These are phyloP conservation scores for Dione juno DNA, from an alignment of 2,888 invertebrate genomes.

Conservation along the genomic window DNA sequence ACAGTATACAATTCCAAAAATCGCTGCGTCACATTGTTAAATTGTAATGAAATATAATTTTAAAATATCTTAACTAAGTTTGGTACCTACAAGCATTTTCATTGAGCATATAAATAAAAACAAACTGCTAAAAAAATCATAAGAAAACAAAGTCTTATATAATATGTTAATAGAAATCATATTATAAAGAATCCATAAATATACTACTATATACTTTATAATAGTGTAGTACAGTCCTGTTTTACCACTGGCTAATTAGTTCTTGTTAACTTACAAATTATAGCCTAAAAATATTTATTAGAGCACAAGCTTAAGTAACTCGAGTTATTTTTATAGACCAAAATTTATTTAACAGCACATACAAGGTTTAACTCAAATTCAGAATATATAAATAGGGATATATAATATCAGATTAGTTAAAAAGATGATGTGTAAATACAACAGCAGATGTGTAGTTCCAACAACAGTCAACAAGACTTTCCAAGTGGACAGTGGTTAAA, in stretches of 20 bases:
- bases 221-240: not conserved
- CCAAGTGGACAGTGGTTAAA: not conserved
- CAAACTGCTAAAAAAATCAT: not conserved
- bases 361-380: no score
- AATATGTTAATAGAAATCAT: no score
- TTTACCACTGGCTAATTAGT: not conserved
- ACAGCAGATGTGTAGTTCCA: no score
- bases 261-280: not conserved
- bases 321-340: no score
- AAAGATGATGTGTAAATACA: no score
- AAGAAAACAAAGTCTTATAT: not conserved
- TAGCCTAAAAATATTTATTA: no score
- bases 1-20: conserved; percentile 9
- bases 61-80: not conserved
- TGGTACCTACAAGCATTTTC: not conserved
- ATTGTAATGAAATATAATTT: not conserved
- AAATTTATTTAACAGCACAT: no score
- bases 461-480: not conserved
- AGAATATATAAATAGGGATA: no score
- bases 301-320: no score
- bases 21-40: not conserved
- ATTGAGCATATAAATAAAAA: not conserved
- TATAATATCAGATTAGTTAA: no score
- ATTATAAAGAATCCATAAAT: conserved; percentile 10
- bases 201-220: conserved; percentile 3